Evolutionary conservation across 2,888 invertebrate genomes (phyloP), one percentile per base, ranked within the genome.

Genomic region (Sabatieria punctata): DNA sequence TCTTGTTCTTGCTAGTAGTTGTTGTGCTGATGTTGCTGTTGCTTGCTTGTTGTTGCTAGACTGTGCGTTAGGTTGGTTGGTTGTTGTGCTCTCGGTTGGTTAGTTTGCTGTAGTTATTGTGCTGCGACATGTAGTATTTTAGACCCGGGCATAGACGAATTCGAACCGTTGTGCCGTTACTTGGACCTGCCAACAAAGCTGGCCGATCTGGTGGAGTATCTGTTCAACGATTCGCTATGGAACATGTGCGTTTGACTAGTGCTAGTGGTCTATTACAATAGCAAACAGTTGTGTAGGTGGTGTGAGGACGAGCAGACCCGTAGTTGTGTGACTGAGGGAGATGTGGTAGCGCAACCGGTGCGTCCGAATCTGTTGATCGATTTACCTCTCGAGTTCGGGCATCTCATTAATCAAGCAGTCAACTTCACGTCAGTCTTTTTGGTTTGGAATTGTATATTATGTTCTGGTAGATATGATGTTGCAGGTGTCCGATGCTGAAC

Each of bases 371-470:
- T 63, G 43, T 69, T 97, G 42, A 77, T 91, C 4, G 70, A 77
- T 0, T 71, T 97, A 54, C 93, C 89, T 0, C 76, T 78, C 0
- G 93, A 97, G 66, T 97, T 91, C 68, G 89, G 88, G 60, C 91
- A 95, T 67, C 74, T 97, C 39, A 91, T 97, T 65, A 93, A 95
- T 62, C 78, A 80, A 30, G 89, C 88, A 1, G 86, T 91, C 0
- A 77, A 81, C 51, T 95, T 91, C 69, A 54, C 54, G 59, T 60
- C 27, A 33, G 30, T 33, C 18, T 27, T 30, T 30, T 30, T 15
- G 30, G 15, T 11, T 15, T 30, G 8, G n/a, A n/a, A n/a, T n/a
- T n/a, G n/a, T n/a, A n/a, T 11, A 15, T 11, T 11, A 30, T 15
- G 30, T 11, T 11, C 8, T 15, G 8, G 15, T 8, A 15, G 30